Base-by-base conservation (phyloP, 2,888 invertebrate genomes). In the Hirudinaria manillensis region DNA sequence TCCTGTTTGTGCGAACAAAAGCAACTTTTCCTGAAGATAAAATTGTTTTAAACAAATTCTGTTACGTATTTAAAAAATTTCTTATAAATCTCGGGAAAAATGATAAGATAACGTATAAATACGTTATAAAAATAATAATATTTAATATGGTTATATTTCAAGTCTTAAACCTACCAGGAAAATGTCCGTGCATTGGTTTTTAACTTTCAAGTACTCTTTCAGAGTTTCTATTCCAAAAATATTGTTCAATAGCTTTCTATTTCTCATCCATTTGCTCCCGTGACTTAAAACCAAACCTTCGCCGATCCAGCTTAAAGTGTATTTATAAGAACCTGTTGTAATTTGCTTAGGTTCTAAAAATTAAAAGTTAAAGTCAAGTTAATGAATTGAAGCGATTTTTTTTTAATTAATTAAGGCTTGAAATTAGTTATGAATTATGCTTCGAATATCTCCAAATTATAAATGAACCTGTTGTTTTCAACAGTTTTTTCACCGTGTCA, bases 141-240 rank as follows among this genome's bases (percentile, higher is more conserved):
- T 45, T 45, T 45, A 16, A 1, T 16, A 45, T 16, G 16, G 1
- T 45, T 45, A 7, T 1, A 45, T 45, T 16, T 1, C 10, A 45
- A 45, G 45, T 45, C 45, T 45, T 45, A 45, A 45, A 45, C 16
- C 32, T 29, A 82, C 82, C 75, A 80, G 24, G 27, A 80, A 73
- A 19, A 79, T 65, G 16, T 79, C 78, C 1, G 77, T 68, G 24
- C 78, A 76, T 45, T 75, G 27, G 76, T 80, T 80, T 73, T 80
- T 78, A 55, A 80, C 72, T 24, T 70, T 53, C 38, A 80, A 77
- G 70, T 80, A 80, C 3, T 79, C 78, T 70, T 76, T 77, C 24
- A 80, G 77, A 70, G 79, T 78, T 68, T 79, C 79, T 73, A 80
- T 80, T 67, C 80, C 80, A 73, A 80, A 80, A 0, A 79, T 79